Evolutionary conservation across 2,888 invertebrate genomes (phyloP).

Genomic region (Drosophila cracens): DNA sequence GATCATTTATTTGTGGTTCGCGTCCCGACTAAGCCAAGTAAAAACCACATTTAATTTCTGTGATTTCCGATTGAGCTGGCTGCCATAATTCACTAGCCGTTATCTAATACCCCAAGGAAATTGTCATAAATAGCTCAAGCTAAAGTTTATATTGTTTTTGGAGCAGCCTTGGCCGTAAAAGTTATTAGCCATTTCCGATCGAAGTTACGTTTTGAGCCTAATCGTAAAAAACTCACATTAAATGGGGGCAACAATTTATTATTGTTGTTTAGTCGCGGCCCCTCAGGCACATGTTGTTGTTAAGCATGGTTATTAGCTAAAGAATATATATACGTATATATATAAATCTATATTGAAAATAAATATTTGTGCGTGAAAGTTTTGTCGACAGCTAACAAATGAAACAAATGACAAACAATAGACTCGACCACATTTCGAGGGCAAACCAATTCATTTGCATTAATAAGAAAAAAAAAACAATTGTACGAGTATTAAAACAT

Average conservation of each 20-base stretch:
- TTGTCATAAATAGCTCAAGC: constrained; percentile 5
- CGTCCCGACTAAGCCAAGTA: constrained; percentile 21
- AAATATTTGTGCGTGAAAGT: constrained; percentile 17
- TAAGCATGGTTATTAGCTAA: constrained; percentile 61
- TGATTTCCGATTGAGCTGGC: constrained; percentile 9
- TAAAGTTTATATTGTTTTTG: not conserved
- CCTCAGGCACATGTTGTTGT: constrained; percentile 59
- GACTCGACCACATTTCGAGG: constrained; percentile 36
- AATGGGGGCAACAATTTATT: constrained; percentile 9
- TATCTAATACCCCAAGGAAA: constrained; percentile 20
- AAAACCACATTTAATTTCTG: not conserved
- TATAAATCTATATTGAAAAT: constrained; percentile 28
- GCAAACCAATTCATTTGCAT: constrained; percentile 32
- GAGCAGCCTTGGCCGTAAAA: not conserved
- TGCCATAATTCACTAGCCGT: constrained; percentile 9
- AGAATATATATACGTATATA: constrained; percentile 38
- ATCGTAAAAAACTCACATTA: not conserved
- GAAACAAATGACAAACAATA: constrained; percentile 33
- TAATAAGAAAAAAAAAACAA: constrained; percentile 2
- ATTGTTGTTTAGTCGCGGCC: constrained; percentile 20
- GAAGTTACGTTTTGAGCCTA: constrained; percentile 10
- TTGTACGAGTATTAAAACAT: constrained; percentile 35
- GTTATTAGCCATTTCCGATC: constrained; percentile 25
- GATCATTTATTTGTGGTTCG: constrained; percentile 10
- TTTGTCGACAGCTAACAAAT: constrained; percentile 13